A percentile compares a stretch with the other conserved stretches of the same genome.
Conservation (phyloP, 2,113 vertebrate species). For the Pelodiscus sinensis region DNA sequence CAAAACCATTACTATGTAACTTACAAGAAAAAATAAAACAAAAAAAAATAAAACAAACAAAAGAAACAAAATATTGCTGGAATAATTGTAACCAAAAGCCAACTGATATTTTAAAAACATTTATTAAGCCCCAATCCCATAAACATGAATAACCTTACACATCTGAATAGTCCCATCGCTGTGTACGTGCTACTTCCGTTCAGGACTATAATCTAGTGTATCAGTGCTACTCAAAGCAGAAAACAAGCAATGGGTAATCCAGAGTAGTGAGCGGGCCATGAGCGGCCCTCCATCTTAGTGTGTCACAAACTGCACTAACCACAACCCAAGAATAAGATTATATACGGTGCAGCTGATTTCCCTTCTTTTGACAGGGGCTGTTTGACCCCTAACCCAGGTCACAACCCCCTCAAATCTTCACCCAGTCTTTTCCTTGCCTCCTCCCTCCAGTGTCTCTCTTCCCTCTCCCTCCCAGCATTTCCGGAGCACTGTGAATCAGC, state of each 20-base stretch:
- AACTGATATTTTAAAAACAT: background rate
- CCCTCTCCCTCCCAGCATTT: too few species aligned
- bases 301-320: too few species aligned
- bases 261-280: too few species aligned
- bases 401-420: too few species aligned
- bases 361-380: too few species aligned
- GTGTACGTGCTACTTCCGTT: background rate
- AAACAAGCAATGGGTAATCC: background rate
- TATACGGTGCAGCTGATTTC: too few species aligned
- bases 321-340: too few species aligned
- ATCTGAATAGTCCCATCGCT: background rate
- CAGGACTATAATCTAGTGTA: fast-evolving
- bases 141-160: background rate
- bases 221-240: background rate
- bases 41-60: background rate
- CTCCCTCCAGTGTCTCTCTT: too few species aligned
- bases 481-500: background rate
- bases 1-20: background rate
- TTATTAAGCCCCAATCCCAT: background rate
- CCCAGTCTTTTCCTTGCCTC: too few species aligned
- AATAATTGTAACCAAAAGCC: background rate
- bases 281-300: too few species aligned
- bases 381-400: too few species aligned
- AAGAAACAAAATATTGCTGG: background rate
- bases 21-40: background rate